Conservation (phyloP, 2,888 invertebrate genomes). For the Philhelius pedissequus region DNA sequence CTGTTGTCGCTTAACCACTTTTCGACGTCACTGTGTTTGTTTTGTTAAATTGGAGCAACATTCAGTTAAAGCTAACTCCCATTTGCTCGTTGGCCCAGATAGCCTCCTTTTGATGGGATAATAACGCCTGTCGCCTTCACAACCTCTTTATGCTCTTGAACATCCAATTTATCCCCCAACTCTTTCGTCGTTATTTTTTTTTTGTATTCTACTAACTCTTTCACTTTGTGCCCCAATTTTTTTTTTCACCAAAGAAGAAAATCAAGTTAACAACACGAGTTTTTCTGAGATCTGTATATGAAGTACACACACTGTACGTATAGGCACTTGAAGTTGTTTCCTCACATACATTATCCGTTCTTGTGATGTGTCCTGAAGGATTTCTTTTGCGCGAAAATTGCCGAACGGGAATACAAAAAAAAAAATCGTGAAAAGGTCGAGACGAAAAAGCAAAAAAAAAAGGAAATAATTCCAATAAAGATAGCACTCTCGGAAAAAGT, state of each 20-base stretch:
- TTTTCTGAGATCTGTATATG: constrained; percentile 44
- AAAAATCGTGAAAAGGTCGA: not conserved
- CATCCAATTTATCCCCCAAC: constrained; percentile 11
- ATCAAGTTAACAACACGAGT: constrained; percentile 60
- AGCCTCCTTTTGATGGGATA: constrained; percentile 59
- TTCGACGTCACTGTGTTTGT: not conserved
- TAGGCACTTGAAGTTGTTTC: constrained; percentile 54
- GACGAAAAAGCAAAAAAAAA: constrained; percentile 14
- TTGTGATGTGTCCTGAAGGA: constrained; percentile 16
- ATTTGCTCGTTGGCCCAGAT: constrained; percentile 58
- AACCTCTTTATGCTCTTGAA: constrained; percentile 42
- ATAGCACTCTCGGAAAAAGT: constrained; percentile 61
- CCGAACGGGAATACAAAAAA: not conserved
- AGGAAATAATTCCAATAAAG: constrained; percentile 63
- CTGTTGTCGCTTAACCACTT: too few species aligned
- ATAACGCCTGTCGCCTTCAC: constrained; percentile 53
- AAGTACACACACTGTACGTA: constrained; percentile 48
- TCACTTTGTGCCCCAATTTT: constrained; percentile 32
- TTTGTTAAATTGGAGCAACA: not conserved
- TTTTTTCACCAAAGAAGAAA: constrained; percentile 9
- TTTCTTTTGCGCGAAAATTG: constrained; percentile 35
- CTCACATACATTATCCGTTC: not conserved
- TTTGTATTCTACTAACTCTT: constrained; percentile 18
- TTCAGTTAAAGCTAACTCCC: not conserved
- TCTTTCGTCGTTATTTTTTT: not conserved